Evolutionary conservation across 2,888 invertebrate species (phyloP).

Genomic region (Athalia circularis): DNA sequence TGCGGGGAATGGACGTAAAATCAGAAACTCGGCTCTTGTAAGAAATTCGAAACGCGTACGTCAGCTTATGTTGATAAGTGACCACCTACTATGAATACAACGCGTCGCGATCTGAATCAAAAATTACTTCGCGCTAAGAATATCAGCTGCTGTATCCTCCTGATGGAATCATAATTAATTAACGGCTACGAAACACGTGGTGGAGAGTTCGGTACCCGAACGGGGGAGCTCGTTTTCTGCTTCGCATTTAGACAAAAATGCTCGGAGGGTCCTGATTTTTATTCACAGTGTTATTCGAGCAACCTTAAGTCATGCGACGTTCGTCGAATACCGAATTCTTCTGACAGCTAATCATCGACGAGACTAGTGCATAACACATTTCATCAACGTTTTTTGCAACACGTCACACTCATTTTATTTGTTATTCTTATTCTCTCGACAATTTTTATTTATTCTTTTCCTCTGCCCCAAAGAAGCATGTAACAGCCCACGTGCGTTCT

Average conservation of each 20-base stretch:
- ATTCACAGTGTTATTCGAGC: constrained; percentile 16
- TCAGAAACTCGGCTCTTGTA: constrained; percentile 44
- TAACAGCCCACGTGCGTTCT: neutral
- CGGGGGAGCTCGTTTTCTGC: neutral
- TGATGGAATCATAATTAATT: constrained; percentile 4
- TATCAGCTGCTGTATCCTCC: constrained; percentile 13
- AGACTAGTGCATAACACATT: neutral
- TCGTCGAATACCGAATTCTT: constrained; percentile 21
- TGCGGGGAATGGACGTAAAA: neutral
- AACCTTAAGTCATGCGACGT: neutral
- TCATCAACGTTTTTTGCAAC: neutral
- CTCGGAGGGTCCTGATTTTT: constrained; percentile 32
- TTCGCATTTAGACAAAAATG: neutral
- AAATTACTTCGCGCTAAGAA: constrained; percentile 42
- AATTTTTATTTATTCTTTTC: neutral
- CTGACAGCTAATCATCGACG: neutral
- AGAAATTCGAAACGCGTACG: constrained; percentile 52
- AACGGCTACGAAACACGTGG: neutral
- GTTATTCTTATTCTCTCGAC: neutral
- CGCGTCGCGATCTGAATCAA: constrained; percentile 25
- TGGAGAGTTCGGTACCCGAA: neutral
- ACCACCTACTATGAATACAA: constrained; percentile 53
- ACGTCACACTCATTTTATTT: neutral
- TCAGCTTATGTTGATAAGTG: constrained; percentile 48
- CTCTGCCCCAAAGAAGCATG: neutral